Base-by-base conservation (phyloP, 64 coral and sea anemone genomes). In the Montipora capricornis region DNA sequence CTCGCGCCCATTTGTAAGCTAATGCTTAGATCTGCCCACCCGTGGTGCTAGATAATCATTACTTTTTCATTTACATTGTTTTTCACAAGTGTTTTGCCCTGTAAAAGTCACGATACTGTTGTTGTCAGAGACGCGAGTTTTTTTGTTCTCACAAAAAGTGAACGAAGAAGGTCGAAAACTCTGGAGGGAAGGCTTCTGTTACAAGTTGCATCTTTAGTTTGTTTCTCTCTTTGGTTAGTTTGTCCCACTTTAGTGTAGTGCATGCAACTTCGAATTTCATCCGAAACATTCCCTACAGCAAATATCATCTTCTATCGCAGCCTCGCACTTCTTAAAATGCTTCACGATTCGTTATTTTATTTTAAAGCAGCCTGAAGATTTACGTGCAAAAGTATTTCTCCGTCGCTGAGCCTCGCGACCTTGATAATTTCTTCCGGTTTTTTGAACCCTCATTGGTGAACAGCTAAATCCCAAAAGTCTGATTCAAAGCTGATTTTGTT, bases 351-450 rank as follows among this genome's bases (percentile, higher is more conserved):
- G 8, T 64, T 12, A 2, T 3, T 64, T 16, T 11, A 64, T 64
- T 64, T 64, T 5, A n/a, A 20, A 15, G 20, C 19, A 16, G 17
- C 6, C 6, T 1, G n/a, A 51, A 71, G 10, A 57, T 57, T 86
- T 48, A 47, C n/a, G 9, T 8, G 71, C 62, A 73, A 70, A 86
- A 45, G 82, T 15, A 86, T 86, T 71, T 71, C 9, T 86, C 10
- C 67, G 16, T 57, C 6, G 53, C 53, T 6, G 1, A 57, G 19
- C 45, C 80, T 51, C 46, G 66, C 64, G 46, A 73, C 67, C 17
- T 49, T 13, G 16, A 2, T 78, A 78, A 86, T 13, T 48, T 86
- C 37, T 50, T 86, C 44, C 82, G 47, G 62, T 73, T 71, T 16
- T 37, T 37, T 37, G 37, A 37, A 37, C 37, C 37, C 37, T 37